Evolutionary conservation across 2,113 vertebrate genomes (phyloP), one percentile per base, ranked within the genome.

Genomic region (Neomonachus schauinslandi): DNA sequence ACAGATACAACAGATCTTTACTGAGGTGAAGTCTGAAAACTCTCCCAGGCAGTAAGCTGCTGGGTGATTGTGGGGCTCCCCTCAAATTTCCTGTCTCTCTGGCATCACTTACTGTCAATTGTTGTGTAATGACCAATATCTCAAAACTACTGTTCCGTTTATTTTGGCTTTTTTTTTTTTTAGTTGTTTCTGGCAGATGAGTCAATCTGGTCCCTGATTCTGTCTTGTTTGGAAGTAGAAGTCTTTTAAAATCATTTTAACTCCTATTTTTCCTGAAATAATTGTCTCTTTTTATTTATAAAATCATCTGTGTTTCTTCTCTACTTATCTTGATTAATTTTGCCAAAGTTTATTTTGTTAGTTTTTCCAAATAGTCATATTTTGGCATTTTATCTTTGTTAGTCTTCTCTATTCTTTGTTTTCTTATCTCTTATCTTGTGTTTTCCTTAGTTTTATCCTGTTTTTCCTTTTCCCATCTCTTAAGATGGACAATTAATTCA

Each of bases 311-410:
- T 46, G 7, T 74, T 1, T 6, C 61, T n/a, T 59, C 12, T 90
- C 7, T 92, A 33, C 33, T 39, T 28, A 10, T 26, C 14, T 36
- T 67, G 69, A 79, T 85, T 74, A 46, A 65, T 61, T 79, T 63
- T 97, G 53, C 14, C 24, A 71, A 89, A 79, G 59, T 53, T 80
- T 95, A 83, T 87, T 89, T 93, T 93, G n/a, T 89, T 82, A 76
- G 19, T 61, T 84, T 95, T 63, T 63, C 33, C n/a, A 83, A 69
- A 88, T 28, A 88, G 33, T 15, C 18, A 24, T 31, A 77, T 18
- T 59, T 53, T 82, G 49, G 18, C 74, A 18, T 31, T 77, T 74
- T 87, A 14, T 8, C n/a, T 51, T 84, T 65, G 18, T 77, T 91
- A 59, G 39, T 31, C n/a, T 31, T 42, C 51, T 86, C 33, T 87